Percentiles rank a stretch among this genome's conserved stretches.
phyloP scores from a whole-genome alignment of 2,888 invertebrate species.

The Tenthredo amoena region DNA sequence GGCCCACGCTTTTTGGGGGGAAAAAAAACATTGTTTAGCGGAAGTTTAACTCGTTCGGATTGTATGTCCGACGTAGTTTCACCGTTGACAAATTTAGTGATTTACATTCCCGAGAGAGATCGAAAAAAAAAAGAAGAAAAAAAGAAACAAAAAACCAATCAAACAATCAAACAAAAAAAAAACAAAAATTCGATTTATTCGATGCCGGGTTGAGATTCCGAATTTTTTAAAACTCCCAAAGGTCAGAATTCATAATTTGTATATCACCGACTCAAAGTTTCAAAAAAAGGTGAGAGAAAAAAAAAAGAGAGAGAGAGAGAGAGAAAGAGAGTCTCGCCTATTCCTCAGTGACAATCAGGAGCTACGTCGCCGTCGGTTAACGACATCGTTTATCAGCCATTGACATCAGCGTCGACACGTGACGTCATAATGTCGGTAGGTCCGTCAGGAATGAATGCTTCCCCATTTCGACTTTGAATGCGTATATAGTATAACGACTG shows the following conservation, averaged over 20 bases:
- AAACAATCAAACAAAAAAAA: not conserved
- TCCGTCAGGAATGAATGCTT: conserved; percentile 50
- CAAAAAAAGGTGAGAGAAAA: not conserved
- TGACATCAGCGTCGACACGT: conserved; percentile 53
- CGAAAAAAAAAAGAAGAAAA: not conserved
- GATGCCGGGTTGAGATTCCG: not conserved
- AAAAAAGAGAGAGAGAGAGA: not conserved
- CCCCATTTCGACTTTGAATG: conserved; percentile 53
- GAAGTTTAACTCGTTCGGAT: conserved; percentile 41
- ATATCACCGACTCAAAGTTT: too few species aligned
- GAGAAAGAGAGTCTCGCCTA: not conserved
- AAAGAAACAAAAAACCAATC: not conserved
- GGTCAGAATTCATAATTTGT: not conserved
- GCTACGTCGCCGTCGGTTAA: conserved; percentile 55
- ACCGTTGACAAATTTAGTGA: conserved; percentile 32
- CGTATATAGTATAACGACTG: not conserved
- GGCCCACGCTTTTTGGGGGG: not conserved
- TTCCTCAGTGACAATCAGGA: conserved; percentile 52
- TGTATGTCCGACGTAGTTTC: conserved; percentile 20
- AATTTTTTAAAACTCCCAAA: too few species aligned
- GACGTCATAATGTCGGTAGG: conserved; percentile 55
- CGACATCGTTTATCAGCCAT: conserved; percentile 57
- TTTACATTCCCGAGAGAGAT: conserved; percentile 18
- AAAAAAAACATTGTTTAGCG: conserved; percentile 38
- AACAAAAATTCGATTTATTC: conserved; percentile 1